These are phyloP conservation scores for Cephus spinipes DNA, from an alignment of 2,888 invertebrate genomes.

Conservation along the genomic window DNA sequence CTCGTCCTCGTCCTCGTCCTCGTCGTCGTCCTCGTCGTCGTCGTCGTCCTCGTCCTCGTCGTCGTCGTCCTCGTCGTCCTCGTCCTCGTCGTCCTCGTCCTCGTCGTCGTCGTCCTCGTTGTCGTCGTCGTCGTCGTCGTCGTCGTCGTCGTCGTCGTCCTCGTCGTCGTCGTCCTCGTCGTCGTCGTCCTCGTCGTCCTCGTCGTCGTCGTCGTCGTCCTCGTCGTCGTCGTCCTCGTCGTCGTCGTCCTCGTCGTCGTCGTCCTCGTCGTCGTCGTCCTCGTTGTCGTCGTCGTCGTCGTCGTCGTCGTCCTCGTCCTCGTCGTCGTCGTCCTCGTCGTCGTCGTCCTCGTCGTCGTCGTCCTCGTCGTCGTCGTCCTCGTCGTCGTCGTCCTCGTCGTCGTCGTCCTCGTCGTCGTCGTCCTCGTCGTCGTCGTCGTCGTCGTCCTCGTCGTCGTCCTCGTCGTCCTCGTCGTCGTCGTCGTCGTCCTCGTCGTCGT, in stretches of 20 bases:
- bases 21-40: not conserved
- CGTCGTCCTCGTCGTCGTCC: not conserved
- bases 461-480: not conserved
- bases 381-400: conserved; percentile 1
- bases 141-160: not conserved
- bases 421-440: not conserved
- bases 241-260: not conserved
- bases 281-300: too few species aligned
- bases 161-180: not conserved
- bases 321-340: conserved; percentile 1
- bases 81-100: not conserved
- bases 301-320: not conserved
- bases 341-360: not conserved
- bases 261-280: not conserved
- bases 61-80: conserved; percentile 1
- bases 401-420: not conserved
- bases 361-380: not conserved
- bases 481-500: not conserved
- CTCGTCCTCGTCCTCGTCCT: not conserved
- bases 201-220: not conserved
- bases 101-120: too few species aligned
- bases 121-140: too few species aligned
- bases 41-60: not conserved
- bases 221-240: conserved; percentile 1
- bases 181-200: not conserved